Evolutionary conservation across 2,888 invertebrate species (phyloP).

Genomic region (Campoplex nolae): DNA sequence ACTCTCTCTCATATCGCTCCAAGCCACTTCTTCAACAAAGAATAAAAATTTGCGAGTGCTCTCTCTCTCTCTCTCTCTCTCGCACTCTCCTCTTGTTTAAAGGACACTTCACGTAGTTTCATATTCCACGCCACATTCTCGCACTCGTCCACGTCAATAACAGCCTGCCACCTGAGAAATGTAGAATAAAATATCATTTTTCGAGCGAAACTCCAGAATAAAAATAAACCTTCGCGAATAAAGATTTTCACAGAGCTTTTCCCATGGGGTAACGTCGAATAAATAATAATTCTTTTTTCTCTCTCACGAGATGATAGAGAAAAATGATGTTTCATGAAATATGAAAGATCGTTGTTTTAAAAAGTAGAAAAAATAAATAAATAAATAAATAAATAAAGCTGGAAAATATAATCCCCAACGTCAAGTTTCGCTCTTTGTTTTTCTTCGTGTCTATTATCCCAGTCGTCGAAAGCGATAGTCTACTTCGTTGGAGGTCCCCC

Average conservation of each 20-base stretch:
- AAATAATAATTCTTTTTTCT: neutral
- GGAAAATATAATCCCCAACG: neutral
- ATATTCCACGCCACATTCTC: slow-evolving; percentile 17
- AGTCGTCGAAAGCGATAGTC: neutral
- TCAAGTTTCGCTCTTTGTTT: neutral
- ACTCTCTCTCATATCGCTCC: slow-evolving; percentile 24
- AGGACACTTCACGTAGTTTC: slow-evolving; percentile 45
- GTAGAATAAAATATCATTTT: slow-evolving; percentile 28
- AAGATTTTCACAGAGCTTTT: neutral
- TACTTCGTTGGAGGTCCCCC: neutral
- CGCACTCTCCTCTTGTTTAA: slow-evolving; percentile 16
- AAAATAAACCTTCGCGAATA: neutral
- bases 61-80: slow-evolving; percentile 1
- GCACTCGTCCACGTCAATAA: slow-evolving; percentile 38
- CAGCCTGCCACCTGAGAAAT: slow-evolving; percentile 34
- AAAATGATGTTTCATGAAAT: neutral
- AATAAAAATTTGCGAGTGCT: slow-evolving; percentile 26
- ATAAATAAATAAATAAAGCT: neutral
- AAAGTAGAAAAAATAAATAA: neutral
- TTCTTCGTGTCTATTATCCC: neutral
- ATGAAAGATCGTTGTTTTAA: neutral
- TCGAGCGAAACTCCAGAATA: neutral
- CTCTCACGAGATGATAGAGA: neutral
- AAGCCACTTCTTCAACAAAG: slow-evolving; percentile 48
- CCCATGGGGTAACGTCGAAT: neutral